These are phyloP conservation scores for Apocheima hispidaria DNA, from an alignment of 2,888 invertebrate genomes.

Conservation along the genomic window DNA sequence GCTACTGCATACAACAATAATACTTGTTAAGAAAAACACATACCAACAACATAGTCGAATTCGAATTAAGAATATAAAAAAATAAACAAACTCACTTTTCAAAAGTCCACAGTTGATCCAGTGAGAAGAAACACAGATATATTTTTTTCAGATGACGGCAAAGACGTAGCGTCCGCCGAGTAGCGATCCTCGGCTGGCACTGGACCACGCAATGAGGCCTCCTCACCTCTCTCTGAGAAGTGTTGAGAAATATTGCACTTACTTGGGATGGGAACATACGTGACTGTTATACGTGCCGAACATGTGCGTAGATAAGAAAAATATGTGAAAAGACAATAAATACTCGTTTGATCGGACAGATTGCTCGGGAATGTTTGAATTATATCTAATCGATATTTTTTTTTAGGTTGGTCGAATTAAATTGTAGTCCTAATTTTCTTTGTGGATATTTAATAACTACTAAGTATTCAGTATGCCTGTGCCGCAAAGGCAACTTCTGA, in stretches of 20 bases:
- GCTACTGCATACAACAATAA: no score
- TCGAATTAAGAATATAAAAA: conserved; percentile 16
- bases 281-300: conserved; percentile 10
- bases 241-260: conserved; percentile 69
- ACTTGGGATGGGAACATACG: conserved; percentile 37
- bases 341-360: no score
- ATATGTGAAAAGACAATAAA: no score
- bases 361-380: no score
- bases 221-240: conserved; percentile 58
- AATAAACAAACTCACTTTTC: conserved; percentile 46
- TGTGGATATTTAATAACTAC: no score
- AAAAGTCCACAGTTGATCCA: conserved; percentile 46
- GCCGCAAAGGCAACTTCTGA: no score
- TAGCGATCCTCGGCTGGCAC: conserved; percentile 53
- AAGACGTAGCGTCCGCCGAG: conserved; percentile 57
- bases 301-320: not conserved
- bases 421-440: no score
- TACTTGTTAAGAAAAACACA: not conserved
- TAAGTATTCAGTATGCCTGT: no score
- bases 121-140: conserved; percentile 40
- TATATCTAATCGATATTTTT: no score
- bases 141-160: conserved; percentile 45
- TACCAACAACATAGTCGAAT: not conserved
- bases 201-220: conserved; percentile 55
- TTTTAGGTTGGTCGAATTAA: no score